phyloP scores from a whole-genome alignment of 1,140 invertebrate genomes.

The Aphelinus atriplicis region DNA sequence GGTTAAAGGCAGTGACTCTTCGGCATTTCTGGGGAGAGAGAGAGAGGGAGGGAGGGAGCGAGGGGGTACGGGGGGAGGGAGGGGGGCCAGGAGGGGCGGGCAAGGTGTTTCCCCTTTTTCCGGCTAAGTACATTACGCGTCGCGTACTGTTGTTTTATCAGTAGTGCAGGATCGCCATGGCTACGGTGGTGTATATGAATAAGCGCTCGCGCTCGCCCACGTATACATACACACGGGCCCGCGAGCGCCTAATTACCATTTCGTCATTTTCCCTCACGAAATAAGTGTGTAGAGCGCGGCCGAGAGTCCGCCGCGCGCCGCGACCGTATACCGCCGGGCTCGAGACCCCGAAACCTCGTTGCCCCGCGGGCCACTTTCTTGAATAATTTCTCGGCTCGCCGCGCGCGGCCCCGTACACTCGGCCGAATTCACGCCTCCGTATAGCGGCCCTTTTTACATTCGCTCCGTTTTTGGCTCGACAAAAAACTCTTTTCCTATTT shows the following conservation, averaged over 20 bases:
- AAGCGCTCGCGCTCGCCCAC: conserved; percentile 50
- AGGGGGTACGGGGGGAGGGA: too few species aligned
- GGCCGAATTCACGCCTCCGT: too few species aligned
- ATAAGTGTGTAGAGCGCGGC: neutral
- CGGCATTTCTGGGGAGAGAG: too few species aligned
- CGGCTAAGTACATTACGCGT: conserved; percentile 54
- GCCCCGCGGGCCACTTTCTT: neutral
- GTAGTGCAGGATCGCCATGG: conserved; percentile 65
- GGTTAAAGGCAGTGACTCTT: conserved; percentile 42
- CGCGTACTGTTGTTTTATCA: conserved; percentile 64
- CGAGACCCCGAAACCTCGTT: conserved; percentile 22
- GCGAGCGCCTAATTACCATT: conserved; percentile 58
- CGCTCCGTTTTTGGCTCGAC: too few species aligned
- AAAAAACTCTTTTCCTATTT: too few species aligned
- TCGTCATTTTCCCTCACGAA: conserved; percentile 52
- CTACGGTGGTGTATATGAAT: conserved; percentile 60
- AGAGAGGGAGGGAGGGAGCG: too few species aligned
- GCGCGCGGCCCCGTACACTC: too few species aligned
- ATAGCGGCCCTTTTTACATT: too few species aligned
- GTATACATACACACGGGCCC: too few species aligned
- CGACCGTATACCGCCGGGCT: neutral
- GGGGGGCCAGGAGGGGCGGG: conserved; percentile 16
- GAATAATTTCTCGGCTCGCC: neutral
- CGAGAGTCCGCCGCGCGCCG: neutral
- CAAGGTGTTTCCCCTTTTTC: conserved; percentile 56